A percentile compares a stretch with the other conserved stretches of the same genome.
Evolutionary conservation across 2,797 vertebrate species (phyloP).

Genomic region (Enteromius anoplus): DNA sequence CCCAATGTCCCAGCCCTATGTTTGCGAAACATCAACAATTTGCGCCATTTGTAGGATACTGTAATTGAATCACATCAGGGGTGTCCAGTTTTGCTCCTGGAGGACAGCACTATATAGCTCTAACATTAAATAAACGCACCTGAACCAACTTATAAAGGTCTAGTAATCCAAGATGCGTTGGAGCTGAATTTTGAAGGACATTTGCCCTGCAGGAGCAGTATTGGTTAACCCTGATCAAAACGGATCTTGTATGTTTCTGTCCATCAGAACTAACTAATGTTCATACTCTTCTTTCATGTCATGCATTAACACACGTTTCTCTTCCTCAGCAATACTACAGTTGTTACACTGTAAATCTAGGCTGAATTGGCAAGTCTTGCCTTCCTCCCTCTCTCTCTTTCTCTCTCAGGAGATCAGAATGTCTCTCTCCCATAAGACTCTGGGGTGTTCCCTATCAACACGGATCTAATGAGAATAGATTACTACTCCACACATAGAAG

Average conservation of each 20-base stretch:
- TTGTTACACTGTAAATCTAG: conserved; percentile 22
- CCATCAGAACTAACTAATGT: not conserved
- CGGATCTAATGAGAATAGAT: conserved; percentile 2
- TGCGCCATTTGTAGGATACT: not conserved
- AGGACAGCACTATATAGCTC: not conserved
- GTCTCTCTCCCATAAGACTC: conserved; percentile 14
- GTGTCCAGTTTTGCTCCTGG: not conserved
- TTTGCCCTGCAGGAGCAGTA: not conserved
- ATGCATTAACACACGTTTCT: no score
- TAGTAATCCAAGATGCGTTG: not conserved
- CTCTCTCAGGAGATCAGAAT: conserved; percentile 27
- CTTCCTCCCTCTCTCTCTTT: conserved; percentile 32
- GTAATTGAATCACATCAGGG: not conserved
- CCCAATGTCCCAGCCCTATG: no score
- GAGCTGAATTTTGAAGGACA: not conserved
- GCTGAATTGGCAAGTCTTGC: conserved; percentile 42
- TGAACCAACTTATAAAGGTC: not conserved
- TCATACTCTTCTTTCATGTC: not conserved
- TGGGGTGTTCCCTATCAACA: conserved; percentile 7
- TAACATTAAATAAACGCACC: not conserved
- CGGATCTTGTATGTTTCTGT: not conserved
- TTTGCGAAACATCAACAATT: not conserved
- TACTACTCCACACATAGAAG: not conserved
- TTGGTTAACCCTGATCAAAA: not conserved
- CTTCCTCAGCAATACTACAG: not conserved